Base-by-base conservation (phyloP, 2,888 invertebrate species). In the Acanthosoma haemorrhoidale region DNA sequence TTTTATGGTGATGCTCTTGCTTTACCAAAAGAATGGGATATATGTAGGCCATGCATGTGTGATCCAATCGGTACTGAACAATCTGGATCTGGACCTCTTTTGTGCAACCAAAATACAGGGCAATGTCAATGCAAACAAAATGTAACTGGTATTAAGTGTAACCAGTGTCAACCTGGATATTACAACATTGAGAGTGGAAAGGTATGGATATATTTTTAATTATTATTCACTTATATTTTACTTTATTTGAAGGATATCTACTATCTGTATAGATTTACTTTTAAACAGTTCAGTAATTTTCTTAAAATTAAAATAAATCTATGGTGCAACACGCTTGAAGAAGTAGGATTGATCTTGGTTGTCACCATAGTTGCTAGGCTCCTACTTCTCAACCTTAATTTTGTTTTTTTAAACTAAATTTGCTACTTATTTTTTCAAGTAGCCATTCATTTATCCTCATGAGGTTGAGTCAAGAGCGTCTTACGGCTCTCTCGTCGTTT, bases 1-100 rank as follows among this genome's bases (percentile, higher is more conserved):
- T 96, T 88, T 83, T 98, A 91, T 80, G 99, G 99, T 8, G 93
- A 98, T 79, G 96, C 98, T 0, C 81, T 97, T 29, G 90, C 92
- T 2, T 18, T 51, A 32, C 85, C 91, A 60, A 90, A 91, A 4
- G 95, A 95, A 80, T 96, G 96, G 16, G 92, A 96, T 76, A 63
- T 64, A 4, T 94, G 94, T 77, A 88, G 89, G 75, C 85, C 88
- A 0, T 98, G 97, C 78, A 87, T 90, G 77, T 99, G 99, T 78
- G 90, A 91, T 78, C 85, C 87, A 1, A 85, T 88, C 0, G 98
- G 97, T 2, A 95, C 90, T 0, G 81, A 86, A 77, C 91, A 88
- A 81, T 89, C 87, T 75, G 85, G 81, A 3, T 84, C 82, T 4
- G 89, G 85, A 76, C 88, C 86, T 32, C 87, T 88, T 2, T 83